phyloP scores from a whole-genome alignment of 2,797 vertebrate genomes.

The Pseudochirops cupreus region DNA sequence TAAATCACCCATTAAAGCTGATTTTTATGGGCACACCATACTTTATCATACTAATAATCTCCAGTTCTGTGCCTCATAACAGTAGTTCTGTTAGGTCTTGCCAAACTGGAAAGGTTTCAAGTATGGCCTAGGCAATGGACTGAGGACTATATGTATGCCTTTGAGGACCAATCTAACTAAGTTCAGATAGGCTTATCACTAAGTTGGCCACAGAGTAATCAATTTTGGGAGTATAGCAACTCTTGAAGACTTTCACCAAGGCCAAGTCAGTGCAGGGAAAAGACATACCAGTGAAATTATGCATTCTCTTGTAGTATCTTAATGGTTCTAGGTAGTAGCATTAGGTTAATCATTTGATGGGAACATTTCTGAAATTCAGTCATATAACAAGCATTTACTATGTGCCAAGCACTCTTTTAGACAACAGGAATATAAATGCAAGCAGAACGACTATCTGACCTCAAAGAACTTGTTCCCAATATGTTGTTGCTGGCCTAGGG shows the following conservation, averaged over 20 bases:
- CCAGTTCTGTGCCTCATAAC: background rate
- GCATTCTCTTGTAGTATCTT: background rate
- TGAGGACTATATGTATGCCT: background rate
- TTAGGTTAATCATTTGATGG: background rate
- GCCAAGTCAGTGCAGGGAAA: background rate
- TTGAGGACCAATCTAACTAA: background rate
- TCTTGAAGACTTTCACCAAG: background rate
- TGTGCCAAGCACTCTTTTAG: background rate
- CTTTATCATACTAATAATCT: background rate
- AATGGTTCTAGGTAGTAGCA: background rate
- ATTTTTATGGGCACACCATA: background rate
- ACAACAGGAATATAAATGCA: background rate
- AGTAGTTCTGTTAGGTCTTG: background rate
- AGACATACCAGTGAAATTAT: background rate
- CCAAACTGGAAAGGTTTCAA: background rate
- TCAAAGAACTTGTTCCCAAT: background rate
- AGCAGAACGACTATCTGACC: background rate
- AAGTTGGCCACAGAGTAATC: background rate
- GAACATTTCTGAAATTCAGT: background rate
- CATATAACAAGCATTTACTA: background rate
- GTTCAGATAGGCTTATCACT: background rate
- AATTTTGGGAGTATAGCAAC: background rate
- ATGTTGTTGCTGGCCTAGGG: background rate
- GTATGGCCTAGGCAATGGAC: background rate
- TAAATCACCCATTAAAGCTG: background rate